phyloP scores from a whole-genome alignment of 2,888 invertebrate species.

The Palloptera scutellata region DNA sequence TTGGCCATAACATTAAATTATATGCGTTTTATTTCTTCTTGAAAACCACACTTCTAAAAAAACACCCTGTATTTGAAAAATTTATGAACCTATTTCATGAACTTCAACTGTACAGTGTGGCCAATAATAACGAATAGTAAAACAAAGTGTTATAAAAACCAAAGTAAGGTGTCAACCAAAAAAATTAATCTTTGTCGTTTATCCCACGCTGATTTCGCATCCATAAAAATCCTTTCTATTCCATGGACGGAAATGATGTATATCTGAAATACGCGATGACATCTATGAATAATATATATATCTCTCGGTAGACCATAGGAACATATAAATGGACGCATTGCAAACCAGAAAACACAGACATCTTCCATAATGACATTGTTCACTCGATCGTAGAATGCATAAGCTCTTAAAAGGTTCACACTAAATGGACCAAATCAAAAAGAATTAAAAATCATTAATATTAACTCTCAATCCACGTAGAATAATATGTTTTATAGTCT shows the following conservation, averaged over 20 bases:
- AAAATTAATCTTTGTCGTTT: constrained; percentile 28
- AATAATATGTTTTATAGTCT: no score
- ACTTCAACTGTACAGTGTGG: no score
- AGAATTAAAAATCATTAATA: no score
- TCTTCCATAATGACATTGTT: constrained; percentile 47
- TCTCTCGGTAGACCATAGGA: constrained; percentile 42
- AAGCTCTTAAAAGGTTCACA: constrained; percentile 27
- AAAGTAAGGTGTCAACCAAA: no score
- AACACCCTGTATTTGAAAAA: no score
- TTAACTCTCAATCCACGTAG: no score
- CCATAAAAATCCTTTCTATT: constrained; percentile 13
- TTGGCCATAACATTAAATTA: no score
- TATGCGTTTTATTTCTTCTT: no score
- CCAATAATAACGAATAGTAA: no score
- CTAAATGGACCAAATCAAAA: constrained; percentile 24
- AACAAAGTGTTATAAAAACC: no score
- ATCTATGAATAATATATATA: constrained; percentile 56
- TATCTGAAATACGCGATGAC: constrained; percentile 46
- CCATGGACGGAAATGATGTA: constrained; percentile 46
- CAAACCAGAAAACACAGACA: constrained; percentile 49
- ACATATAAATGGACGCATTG: constrained; percentile 49
- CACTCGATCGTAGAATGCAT: constrained; percentile 44
- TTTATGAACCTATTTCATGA: no score
- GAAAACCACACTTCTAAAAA: no score
- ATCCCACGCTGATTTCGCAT: constrained; percentile 16